Conservation (phyloP, 2,113 vertebrate species). For the Corvus moneduloides region DNA sequence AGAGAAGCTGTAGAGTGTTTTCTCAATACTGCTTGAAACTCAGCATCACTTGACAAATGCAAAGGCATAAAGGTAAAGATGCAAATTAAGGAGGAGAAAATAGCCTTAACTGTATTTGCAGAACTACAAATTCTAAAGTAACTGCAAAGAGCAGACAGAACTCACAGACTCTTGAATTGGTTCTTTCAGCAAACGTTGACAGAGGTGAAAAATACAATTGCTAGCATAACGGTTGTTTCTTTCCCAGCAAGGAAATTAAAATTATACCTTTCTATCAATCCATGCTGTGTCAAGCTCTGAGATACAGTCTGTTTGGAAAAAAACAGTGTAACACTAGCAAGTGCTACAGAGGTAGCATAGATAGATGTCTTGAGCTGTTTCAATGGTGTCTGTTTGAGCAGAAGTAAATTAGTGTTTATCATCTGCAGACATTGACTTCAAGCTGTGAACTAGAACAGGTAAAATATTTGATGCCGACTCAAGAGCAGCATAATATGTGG, state of each 20-base stretch:
- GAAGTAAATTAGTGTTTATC: not conserved
- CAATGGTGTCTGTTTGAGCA: not conserved
- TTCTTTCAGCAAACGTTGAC: not conserved
- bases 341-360: not conserved
- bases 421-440: not conserved
- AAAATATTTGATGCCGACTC: not conserved
- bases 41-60: not conserved
- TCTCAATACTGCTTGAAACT: not conserved
- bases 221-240: not conserved
- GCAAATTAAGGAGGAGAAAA: not conserved
- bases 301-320: not conserved
- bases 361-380: not conserved
- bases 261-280: not conserved
- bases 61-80: not conserved
- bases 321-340: not conserved
- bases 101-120: not conserved
- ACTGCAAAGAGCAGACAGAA: not conserved
- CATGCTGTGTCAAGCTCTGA: not conserved
- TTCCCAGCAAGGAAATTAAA: not conserved
- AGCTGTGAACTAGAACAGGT: not conserved
- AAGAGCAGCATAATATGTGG: not conserved
- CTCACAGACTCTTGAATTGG: not conserved
- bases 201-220: not conserved
- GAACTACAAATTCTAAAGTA: not conserved
- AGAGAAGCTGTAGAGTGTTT: not conserved